A percentile compares a stretch with the other conserved stretches of the same genome.
Conservation (phyloP, 92 coral and sea anemone genomes). For the Anthopleura xanthogrammica region DNA sequence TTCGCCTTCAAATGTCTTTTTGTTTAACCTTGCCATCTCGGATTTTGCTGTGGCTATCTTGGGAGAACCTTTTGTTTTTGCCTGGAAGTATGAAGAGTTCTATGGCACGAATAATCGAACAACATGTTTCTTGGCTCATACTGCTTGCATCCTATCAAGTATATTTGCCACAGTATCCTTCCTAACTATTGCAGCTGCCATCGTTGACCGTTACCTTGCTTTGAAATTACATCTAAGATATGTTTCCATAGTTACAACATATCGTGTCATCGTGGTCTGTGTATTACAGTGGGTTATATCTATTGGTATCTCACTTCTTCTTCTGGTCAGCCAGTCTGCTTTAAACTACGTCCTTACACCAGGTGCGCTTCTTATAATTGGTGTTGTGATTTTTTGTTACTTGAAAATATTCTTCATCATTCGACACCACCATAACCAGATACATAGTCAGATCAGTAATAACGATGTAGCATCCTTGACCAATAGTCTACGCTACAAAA, state of each 20-base stretch:
- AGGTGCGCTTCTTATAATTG: not conserved
- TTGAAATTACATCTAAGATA: constrained; percentile 6
- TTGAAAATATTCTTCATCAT: not conserved
- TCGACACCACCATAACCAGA: constrained; percentile 17
- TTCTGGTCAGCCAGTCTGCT: no score
- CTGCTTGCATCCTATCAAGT: not conserved
- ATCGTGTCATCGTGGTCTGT: not conserved
- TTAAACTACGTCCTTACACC: no score
- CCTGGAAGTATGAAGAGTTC: not conserved
- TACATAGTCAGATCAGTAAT: not conserved
- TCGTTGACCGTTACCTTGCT: constrained; percentile 18
- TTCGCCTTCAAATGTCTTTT: constrained; percentile 3
- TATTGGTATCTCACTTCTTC: no score
- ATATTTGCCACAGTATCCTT: not conserved
- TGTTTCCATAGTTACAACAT: not conserved
- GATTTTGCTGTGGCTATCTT: constrained; percentile 7
- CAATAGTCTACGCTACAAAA: not conserved
- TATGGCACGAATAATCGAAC: not conserved
- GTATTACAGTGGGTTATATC: not conserved
- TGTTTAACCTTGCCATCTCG: constrained; percentile 16
- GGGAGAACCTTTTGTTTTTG: not conserved
- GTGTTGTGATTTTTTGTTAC: not conserved
- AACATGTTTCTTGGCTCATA: not conserved
- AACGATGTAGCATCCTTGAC: not conserved
- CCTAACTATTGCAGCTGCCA: constrained; percentile 1